These are phyloP conservation scores for Caenorhabditis sulstoni DNA, from an alignment of 2,888 invertebrate species.

Conservation along the genomic window DNA sequence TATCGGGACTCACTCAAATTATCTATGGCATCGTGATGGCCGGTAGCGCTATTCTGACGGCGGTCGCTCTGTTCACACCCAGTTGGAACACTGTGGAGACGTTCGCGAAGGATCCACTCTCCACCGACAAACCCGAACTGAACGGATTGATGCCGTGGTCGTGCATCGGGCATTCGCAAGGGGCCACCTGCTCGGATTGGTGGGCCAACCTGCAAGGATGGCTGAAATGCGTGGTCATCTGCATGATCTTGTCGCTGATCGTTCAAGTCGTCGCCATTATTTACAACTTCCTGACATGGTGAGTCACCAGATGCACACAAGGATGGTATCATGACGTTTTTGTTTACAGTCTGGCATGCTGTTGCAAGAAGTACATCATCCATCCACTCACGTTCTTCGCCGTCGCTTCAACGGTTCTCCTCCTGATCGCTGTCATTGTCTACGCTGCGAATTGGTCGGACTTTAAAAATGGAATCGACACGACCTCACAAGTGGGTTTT, in stretches of 20 bases:
- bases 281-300: slow-evolving; percentile 65
- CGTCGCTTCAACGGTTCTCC: slow-evolving; percentile 51
- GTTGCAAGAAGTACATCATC: slow-evolving; percentile 70
- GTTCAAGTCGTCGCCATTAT: slow-evolving; percentile 56
- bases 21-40: slow-evolving; percentile 67
- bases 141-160: slow-evolving; percentile 63
- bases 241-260: slow-evolving; percentile 64
- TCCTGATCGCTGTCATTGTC: slow-evolving; percentile 65
- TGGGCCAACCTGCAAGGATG: slow-evolving; percentile 59
- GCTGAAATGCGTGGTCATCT: slow-evolving; percentile 60
- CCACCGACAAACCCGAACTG: slow-evolving; percentile 5
- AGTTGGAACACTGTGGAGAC: slow-evolving; percentile 57
- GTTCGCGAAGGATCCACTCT: slow-evolving; percentile 11
- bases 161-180: slow-evolving; percentile 38
- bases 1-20: slow-evolving; percentile 67
- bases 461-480: slow-evolving; percentile 19
- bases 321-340: too few relatives aligned
- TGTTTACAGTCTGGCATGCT: slow-evolving; percentile 59
- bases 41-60: slow-evolving; percentile 59
- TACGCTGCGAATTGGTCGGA: slow-evolving; percentile 61
- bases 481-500: slow-evolving; percentile 21
- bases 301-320: slow-evolving; percentile 9
- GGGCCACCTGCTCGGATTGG: slow-evolving; percentile 46
- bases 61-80: slow-evolving; percentile 66
- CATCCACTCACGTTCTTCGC: slow-evolving; percentile 67